These are phyloP conservation scores for Proisotoma minuta DNA, from an alignment of 2,888 invertebrate species.

Conservation along the genomic window DNA sequence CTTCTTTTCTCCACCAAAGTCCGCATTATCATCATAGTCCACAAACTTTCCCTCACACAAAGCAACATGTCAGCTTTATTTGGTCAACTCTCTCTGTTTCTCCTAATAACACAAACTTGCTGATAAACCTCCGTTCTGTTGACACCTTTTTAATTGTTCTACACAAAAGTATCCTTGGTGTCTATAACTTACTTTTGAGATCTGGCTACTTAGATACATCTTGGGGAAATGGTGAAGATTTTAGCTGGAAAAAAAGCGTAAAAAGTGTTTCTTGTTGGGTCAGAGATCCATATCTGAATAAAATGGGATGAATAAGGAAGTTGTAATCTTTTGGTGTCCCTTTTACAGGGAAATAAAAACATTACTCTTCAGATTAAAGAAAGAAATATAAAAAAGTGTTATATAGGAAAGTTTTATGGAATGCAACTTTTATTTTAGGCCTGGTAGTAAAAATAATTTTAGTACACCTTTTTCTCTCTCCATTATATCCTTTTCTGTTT, in stretches of 20 bases:
- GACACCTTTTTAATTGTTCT: too few relatives aligned
- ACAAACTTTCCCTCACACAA: too few relatives aligned
- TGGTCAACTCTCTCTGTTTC: too few relatives aligned
- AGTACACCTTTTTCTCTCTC: not conserved
- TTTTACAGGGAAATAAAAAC: constrained; percentile 1
- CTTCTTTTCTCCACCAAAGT: not conserved
- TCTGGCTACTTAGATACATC: too few relatives aligned
- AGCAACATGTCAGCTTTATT: constrained; percentile 1
- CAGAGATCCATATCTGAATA: not conserved
- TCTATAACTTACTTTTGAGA: too few relatives aligned
- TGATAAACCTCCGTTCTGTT: too few relatives aligned
- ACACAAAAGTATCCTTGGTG: too few relatives aligned
- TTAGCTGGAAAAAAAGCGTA: too few relatives aligned
- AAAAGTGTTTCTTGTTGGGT: too few relatives aligned
- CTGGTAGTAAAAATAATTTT: constrained; percentile 1
- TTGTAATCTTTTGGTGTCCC: constrained; percentile 3
- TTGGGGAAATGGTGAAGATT: too few relatives aligned
- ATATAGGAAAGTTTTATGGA: not conserved
- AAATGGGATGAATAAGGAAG: constrained; percentile 6
- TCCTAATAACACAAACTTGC: too few relatives aligned
- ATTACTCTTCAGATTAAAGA: not conserved
- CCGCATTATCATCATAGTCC: too few relatives aligned
- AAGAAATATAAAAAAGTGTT: not conserved
- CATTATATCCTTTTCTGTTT: not conserved
- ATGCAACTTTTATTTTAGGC: not conserved